Conservation (phyloP, 1,140 invertebrate genomes). For the Meteorus sp. region DNA sequence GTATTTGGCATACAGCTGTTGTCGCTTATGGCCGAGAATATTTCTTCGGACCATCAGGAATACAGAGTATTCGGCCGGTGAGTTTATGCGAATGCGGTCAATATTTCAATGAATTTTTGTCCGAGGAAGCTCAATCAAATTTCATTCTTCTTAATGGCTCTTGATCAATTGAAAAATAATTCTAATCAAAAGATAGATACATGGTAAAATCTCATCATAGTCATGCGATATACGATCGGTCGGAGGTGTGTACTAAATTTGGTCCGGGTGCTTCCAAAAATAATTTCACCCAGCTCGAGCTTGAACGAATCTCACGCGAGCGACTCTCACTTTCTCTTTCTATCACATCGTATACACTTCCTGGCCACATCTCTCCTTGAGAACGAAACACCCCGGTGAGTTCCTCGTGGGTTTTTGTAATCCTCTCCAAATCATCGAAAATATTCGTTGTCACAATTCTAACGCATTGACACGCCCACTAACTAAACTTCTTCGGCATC, state of each 20-base stretch:
- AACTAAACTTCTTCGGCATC: no score
- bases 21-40: constrained; percentile 86
- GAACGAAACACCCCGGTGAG: constrained; percentile 41
- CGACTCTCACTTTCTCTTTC: constrained; percentile 18
- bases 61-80: constrained; percentile 78
- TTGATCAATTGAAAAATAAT: neutral
- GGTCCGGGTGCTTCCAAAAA: constrained; percentile 51
- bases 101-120: no score
- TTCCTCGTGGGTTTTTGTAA: constrained; percentile 24
- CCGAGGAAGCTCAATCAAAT: no score
- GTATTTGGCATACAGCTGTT: constrained; percentile 85
- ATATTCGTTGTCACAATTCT: no score
- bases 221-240: constrained; percentile 47
- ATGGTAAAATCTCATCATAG: constrained; percentile 30
- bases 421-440: constrained; percentile 21
- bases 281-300: constrained; percentile 36
- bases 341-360: constrained; percentile 23
- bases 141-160: neutral
- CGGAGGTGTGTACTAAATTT: constrained; percentile 51
- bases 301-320: constrained; percentile 26
- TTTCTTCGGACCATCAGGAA: constrained; percentile 81
- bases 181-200: neutral
- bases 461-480: no score
- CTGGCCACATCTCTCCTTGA: constrained; percentile 33
- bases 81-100: no score